Percentiles rank a stretch among this genome's conserved stretches.
Evolutionary conservation across 2,888 invertebrate genomes (phyloP).

Genomic region (Holacanthella duospinosa): DNA sequence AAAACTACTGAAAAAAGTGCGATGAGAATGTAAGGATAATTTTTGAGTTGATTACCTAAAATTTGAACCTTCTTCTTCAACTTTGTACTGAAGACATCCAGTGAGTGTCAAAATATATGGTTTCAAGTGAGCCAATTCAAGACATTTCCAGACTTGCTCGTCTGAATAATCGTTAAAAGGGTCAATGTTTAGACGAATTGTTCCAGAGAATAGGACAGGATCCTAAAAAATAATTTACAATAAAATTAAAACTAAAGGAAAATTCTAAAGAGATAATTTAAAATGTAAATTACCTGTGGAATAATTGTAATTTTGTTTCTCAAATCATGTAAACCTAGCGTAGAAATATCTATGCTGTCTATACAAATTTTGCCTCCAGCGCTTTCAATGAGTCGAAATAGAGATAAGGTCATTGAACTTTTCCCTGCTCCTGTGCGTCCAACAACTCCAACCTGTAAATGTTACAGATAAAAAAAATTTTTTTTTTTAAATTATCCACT

Average conservation of each 20-base stretch:
- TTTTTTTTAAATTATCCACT: background rate
- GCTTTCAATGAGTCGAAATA: slow-evolving; percentile 81
- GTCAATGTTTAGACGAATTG: slow-evolving; percentile 49
- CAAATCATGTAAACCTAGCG: slow-evolving; percentile 71
- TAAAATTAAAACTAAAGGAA: background rate
- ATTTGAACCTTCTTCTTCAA: slow-evolving; percentile 40
- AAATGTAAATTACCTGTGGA: slow-evolving; percentile 39
- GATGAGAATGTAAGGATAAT: background rate
- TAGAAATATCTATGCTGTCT: slow-evolving; percentile 68
- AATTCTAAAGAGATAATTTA: background rate
- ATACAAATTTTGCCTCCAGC: slow-evolving; percentile 69
- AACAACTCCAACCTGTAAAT: background rate
- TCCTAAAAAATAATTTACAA: slow-evolving; percentile 42
- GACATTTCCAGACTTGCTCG: slow-evolving; percentile 46
- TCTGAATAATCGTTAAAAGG: slow-evolving; percentile 46
- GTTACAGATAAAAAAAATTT: background rate
- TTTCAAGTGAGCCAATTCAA: slow-evolving; percentile 47
- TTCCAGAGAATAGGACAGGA: slow-evolving; percentile 50
- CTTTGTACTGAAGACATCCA: slow-evolving; percentile 39
- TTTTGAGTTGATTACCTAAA: slow-evolving; percentile 13
- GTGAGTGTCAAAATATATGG: slow-evolving; percentile 37
- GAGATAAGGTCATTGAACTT: slow-evolving; percentile 72
- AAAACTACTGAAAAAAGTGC: too few species aligned
- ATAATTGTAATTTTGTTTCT: slow-evolving; percentile 73
- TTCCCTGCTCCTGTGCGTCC: slow-evolving; percentile 78